Conservation (phyloP, 53 echinoderm and acorn worm genomes). For the Antedon mediterranea region DNA sequence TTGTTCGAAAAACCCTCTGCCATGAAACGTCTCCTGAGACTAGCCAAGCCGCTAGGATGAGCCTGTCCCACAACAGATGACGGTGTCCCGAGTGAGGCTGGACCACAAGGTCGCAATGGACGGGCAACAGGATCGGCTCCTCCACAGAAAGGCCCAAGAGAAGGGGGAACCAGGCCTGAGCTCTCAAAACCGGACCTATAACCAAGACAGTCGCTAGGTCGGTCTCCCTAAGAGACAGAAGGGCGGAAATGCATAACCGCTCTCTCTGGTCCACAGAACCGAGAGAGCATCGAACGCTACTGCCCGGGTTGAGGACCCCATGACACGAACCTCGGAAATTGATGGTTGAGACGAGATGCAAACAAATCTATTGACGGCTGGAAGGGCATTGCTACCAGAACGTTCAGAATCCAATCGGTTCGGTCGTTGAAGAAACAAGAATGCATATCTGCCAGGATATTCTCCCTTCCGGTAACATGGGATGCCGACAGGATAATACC, state of each 20-base stretch:
- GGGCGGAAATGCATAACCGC: conserved; percentile 14
- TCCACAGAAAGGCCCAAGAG: no score
- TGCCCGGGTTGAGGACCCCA: not conserved
- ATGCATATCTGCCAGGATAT: no score
- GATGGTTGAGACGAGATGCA: no score
- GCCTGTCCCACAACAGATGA: not conserved
- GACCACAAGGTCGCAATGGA: not conserved
- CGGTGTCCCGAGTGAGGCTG: not conserved
- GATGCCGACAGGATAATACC: no score
- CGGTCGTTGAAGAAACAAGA: no score
- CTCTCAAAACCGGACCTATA: conserved; percentile 14
- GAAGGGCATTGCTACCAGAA: no score
- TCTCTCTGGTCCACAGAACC: not conserved
- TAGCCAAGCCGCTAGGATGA: conserved; percentile 10
- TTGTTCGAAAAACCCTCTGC: not conserved
- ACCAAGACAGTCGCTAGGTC: conserved; percentile 7
- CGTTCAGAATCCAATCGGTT: no score
- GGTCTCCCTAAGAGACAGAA: conserved; percentile 1
- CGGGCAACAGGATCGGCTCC: not conserved
- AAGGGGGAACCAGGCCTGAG: conserved; percentile 18
- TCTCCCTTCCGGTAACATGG: no score
- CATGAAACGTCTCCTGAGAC: conserved; percentile 4
- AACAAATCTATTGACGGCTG: no score
- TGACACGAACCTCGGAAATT: no score
- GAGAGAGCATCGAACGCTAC: not conserved